Evolutionary conservation across 2,113 vertebrate species (phyloP), one percentile per base, ranked within the genome.

Genomic region (Gopherus evgoodei): DNA sequence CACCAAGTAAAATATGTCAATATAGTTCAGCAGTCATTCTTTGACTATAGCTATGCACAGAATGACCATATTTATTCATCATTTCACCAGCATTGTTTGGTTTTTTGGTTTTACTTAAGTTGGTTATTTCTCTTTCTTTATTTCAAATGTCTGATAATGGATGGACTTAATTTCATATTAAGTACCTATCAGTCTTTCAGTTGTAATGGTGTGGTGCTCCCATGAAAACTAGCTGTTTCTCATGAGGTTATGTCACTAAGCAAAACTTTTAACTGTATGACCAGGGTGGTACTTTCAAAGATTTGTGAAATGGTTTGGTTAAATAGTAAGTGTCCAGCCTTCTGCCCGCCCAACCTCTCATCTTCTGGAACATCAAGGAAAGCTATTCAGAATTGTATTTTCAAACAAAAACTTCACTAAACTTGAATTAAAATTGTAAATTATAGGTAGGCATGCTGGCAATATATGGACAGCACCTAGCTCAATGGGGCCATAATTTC

Each of bases 51-150:
- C 81, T 88, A 90, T 72, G 65, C 90, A 72, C 35, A 29, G 59
- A 91, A 22, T 86, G 65, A 83, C 35, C 56, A 56, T 90, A 92
- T 42, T 88, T 96, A 90, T 4, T 94, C 11, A 56, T n/a, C 35
- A 80, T 83, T 29, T 9, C 87, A 89, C 53, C 62, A 35, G 42
- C 81, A 27, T 80, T 91, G n/a, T 1, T 94, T 93, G 57, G 57
- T 49, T 93, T 97, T 93, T 91, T 76, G 76, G 86, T 94, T 11
- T 62, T 86, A 42, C 65, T 96, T 85, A 85, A 1, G 94, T 90
- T 91, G 12, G 11, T 44, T 93, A 81, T 95, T 96, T 97, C 86
- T 78, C 82, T 5, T 89, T 93, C 62, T 92, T 96, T 92, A 89
- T 72, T 57, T 94, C 0, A 1, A 84, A 80, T 91, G 72, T 72